Evolutionary conservation across 92 coral and sea anemone species (phyloP), one percentile per base, ranked within the genome.

Genomic region (Parazoanthus swiftii): DNA sequence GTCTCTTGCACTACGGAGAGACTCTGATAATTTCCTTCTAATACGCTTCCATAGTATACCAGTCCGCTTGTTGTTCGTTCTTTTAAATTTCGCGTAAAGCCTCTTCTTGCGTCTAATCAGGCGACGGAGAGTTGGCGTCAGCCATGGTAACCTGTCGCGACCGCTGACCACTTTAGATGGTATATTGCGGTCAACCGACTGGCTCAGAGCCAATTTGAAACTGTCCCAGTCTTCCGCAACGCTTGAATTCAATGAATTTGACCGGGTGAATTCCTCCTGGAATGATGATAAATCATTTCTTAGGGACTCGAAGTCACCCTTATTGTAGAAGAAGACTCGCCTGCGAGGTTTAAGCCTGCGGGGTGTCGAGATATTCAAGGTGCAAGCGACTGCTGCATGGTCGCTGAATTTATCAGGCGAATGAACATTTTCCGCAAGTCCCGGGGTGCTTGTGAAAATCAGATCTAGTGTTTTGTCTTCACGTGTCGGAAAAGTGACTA

Each of bases 121-220:
- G 71, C 85, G 72, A 35, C 85, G 85, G 25, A 80, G 71, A 16
- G 44, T 58, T 80, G 85, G 72, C 2, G 85, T 56, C 46, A 80
- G 72, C 85, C 71, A 58, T 54, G 85, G 85, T 29, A 80, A 35
- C 72, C 48, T 80, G 72, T 56, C 50, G 26, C 85, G 71, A 58
- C 85, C 85, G 85, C 85, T 80, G 85, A 80, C 85, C 71, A 80
- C 46, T 56, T 80, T 80, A 29, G 85, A 29, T 80, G 85, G 85
- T 29, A 80, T 80, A 56, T 54, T 58, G 44, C 72, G 71, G 73
- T 29, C 85, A 56, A 80, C 85, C 29, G 85, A 80, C 48, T 56
- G 72, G 25, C 48, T 33, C 72, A 58, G 72, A 56, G 85, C 72
- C 46, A 29, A 54, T 56, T 80, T 80, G 85, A 80, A 80, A 29